Base-by-base conservation (phyloP, 2,797 vertebrate genomes). In the Etheostoma perlongum region DNA sequence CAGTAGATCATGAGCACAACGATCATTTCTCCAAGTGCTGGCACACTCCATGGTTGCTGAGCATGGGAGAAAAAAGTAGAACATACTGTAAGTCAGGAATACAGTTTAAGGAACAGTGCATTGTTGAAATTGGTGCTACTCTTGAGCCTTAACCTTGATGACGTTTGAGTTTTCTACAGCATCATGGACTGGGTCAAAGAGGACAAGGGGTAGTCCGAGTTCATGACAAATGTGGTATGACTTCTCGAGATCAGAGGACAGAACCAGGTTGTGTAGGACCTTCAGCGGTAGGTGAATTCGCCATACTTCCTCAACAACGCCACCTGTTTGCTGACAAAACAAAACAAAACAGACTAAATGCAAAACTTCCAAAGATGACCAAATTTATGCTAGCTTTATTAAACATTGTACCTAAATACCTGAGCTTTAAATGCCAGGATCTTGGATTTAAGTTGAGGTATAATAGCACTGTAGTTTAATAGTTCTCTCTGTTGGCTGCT, bases 1-100 rank as follows among this genome's bases (percentile, higher is more conserved):
- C 96, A 97, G 91, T 95, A 97, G 82, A 91, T 53, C 70, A 94
- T 57, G 33, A 95, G 90, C 72, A 95, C 93, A 36, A 76, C 58
- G 15, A 96, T 83, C 19, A 97, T 91, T 78, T 97, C 90, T 81
- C 84, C 93, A 53, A 96, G 86, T 40, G 95, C 85, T 0, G 78
- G 44, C 0, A 94, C 82, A 83, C 91, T 95, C 95, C 95, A 95
- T 6, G 92, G 89, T 44, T 95, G 93, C 97, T 97, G 71, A 60
- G 62, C 19, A 78, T 40, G 21, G 61, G 14, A 49, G 48, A 55
- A 67, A 53, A 51, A 67, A 46, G 11, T n/a, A 25, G 16, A 23
- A 19, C 25, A 60, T 40, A 30, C 30, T 5, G 30, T 30, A 15
- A 15, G 6, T 79, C 18, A 83, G 10, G 0, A 27, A 62, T 25